These are phyloP conservation scores for Pristionchus fissidentatus DNA, from an alignment of 2,888 invertebrate genomes.

Conservation along the genomic window DNA sequence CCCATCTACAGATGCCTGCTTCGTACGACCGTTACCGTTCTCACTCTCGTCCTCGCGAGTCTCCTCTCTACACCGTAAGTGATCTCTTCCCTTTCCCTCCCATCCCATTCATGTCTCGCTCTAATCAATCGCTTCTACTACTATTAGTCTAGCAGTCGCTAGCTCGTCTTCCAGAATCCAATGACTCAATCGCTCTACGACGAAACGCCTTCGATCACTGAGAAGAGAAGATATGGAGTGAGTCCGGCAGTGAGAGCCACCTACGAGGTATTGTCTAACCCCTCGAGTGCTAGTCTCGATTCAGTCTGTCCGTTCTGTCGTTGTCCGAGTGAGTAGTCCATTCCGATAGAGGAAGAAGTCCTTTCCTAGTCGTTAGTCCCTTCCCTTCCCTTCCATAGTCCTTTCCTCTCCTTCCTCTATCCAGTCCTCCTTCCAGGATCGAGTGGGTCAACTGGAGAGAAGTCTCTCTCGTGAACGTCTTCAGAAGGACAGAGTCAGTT, in stretches of 20 bases:
- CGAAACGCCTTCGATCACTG: neutral
- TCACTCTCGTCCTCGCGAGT: slow-evolving; percentile 67
- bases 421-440: slow-evolving; percentile 65
- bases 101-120: slow-evolving; percentile 13
- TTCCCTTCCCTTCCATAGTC: slow-evolving; percentile 15
- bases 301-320: slow-evolving; percentile 23
- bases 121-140: slow-evolving; percentile 28
- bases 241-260: slow-evolving; percentile 17
- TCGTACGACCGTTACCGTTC: slow-evolving; percentile 72
- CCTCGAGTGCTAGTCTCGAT: slow-evolving; percentile 29
- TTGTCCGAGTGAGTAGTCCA: slow-evolving; percentile 10
- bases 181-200: slow-evolving; percentile 43
- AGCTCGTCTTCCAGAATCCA: slow-evolving; percentile 16
- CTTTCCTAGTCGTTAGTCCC: slow-evolving; percentile 27
- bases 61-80: slow-evolving; percentile 69
- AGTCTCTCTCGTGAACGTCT: slow-evolving; percentile 73
- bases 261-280: slow-evolving; percentile 31
- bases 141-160: slow-evolving; percentile 8
- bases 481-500: slow-evolving; percentile 72
- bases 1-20: slow-evolving; percentile 66
- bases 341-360: no score
- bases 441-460: slow-evolving; percentile 73
- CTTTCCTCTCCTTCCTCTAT: slow-evolving; percentile 24
- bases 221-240: slow-evolving; percentile 29
- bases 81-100: neutral